Conservation (phyloP, 2,113 vertebrate genomes). For the Catharus bicknelli region DNA sequence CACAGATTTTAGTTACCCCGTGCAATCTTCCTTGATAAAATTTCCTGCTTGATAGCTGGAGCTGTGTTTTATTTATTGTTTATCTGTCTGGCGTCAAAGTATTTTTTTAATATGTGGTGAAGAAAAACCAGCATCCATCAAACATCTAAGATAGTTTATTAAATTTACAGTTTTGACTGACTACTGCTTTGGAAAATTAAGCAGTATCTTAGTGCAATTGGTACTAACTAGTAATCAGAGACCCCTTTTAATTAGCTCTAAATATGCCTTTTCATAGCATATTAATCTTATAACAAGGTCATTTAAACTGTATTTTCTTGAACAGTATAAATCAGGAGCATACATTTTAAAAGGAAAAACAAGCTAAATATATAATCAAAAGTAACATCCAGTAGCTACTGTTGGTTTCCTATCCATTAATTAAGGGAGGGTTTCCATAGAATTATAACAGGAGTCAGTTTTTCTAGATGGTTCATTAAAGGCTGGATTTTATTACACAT, state of each 20-base stretch:
- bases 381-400: not conserved
- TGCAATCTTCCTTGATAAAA: not conserved
- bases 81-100: not conserved
- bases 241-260: conserved; percentile 31
- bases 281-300: conserved; percentile 52
- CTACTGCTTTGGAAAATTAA: conserved; percentile 8
- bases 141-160: not conserved
- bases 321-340: not conserved
- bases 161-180: not conserved
- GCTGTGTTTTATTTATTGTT: not conserved
- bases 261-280: conserved; percentile 10
- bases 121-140: not conserved
- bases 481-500: conserved; percentile 91
- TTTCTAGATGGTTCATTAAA: conserved; percentile 88
- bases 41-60: not conserved
- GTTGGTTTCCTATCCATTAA: conserved; percentile 68
- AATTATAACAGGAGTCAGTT: conserved; percentile 73
- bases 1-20: not conserved
- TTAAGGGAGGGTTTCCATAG: conserved; percentile 65
- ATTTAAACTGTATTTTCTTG: conserved; percentile 28
- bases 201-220: not conserved
- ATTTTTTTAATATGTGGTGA: not conserved
- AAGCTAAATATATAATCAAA: conserved; percentile 31
- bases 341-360: conserved; percentile 24
- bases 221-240: not conserved